phyloP scores from a whole-genome alignment of 2,797 vertebrate genomes.

The Linurgus olivaceus region DNA sequence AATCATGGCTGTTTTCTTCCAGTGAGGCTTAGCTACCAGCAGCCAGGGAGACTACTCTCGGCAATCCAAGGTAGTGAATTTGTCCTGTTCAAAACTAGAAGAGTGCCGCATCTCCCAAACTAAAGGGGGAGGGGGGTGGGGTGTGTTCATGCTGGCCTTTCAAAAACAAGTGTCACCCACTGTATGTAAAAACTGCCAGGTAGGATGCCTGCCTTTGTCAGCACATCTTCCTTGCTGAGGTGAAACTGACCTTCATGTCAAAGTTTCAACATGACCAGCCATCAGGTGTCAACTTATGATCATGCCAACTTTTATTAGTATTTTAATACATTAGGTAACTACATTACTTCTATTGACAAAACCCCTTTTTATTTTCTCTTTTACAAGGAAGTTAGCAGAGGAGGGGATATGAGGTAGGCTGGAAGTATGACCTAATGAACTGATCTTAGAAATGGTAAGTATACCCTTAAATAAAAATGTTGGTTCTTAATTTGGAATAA shows the following conservation, averaged over 20 bases:
- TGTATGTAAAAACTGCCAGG: not conserved
- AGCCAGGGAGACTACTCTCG: not conserved
- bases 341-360: not conserved
- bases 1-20: not conserved
- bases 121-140: not conserved
- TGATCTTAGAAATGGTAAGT: not conserved
- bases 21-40: not conserved
- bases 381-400: not conserved
- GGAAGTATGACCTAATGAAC: not conserved
- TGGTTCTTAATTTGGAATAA: not conserved
- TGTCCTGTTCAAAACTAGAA: not conserved
- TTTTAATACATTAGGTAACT: not conserved
- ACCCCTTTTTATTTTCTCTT: not conserved
- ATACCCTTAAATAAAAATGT: not conserved
- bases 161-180: not conserved
- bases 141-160: fast-evolving
- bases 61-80: not conserved
- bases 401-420: not conserved
- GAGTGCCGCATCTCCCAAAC: not conserved
- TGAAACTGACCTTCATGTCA: not conserved
- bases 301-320: not conserved
- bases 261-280: not conserved
- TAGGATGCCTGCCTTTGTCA: not conserved
- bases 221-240: not conserved
- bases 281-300: not conserved